A percentile compares a stretch with the other conserved stretches of the same genome.
These are phyloP conservation scores for Latrodectus elegans DNA, from an alignment of 2,888 invertebrate genomes.

Conservation along the genomic window DNA sequence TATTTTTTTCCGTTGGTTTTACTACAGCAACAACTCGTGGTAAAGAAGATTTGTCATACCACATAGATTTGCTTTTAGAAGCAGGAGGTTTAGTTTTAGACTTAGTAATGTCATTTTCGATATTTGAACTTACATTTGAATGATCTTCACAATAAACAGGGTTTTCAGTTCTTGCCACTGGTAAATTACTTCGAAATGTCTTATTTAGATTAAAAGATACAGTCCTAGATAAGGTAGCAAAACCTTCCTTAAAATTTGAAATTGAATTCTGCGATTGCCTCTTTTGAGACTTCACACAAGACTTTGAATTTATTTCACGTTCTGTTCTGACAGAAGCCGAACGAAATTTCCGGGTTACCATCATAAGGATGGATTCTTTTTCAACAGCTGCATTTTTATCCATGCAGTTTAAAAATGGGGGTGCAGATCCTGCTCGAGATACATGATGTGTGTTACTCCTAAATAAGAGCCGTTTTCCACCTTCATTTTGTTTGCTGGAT, in stretches of 20 bases:
- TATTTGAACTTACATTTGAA: not conserved
- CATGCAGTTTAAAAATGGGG: conserved; percentile 60
- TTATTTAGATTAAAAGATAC: conserved; percentile 57
- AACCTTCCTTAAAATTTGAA: conserved; percentile 36
- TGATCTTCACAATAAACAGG: not conserved
- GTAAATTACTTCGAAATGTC: conserved; percentile 45
- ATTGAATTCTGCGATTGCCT: conserved; percentile 24
- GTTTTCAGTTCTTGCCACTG: conserved; percentile 20
- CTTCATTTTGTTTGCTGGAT: conserved; percentile 27
- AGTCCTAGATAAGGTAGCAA: conserved; percentile 44
- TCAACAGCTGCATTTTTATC: conserved; percentile 46
- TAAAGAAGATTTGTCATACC: conserved; percentile 58
- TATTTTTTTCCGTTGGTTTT: conserved; percentile 38
- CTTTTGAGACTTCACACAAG: conserved; percentile 14
- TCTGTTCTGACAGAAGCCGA: conserved; percentile 58
- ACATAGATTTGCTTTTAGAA: conserved; percentile 51
- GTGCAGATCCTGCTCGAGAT: conserved; percentile 59
- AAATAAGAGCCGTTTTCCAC: conserved; percentile 43
- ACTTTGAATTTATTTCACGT: conserved; percentile 37
- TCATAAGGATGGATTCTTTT: conserved; percentile 50
- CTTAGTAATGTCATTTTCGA: not conserved
- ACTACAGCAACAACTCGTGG: conserved; percentile 48
- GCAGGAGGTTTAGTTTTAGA: conserved; percentile 29
- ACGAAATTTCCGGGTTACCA: conserved; percentile 63
- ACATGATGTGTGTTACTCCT: conserved; percentile 63